phyloP scores from a whole-genome alignment of 1,140 invertebrate species.

The Megathymus violae region DNA sequence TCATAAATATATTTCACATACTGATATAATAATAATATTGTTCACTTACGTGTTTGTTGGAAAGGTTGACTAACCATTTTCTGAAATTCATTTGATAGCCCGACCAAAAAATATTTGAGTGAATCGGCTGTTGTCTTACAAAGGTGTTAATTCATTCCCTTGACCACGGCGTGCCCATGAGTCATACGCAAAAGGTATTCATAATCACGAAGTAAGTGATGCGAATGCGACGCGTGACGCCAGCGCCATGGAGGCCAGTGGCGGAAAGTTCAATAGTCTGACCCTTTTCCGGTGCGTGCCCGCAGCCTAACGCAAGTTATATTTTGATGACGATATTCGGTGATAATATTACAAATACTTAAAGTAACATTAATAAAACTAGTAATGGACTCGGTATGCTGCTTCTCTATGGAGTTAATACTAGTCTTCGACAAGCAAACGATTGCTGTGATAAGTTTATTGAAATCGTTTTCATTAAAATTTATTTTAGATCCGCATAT shows the following conservation, averaged over 20 bases:
- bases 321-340: neutral
- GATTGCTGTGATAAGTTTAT: too few relatives aligned
- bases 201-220: constrained; percentile 39
- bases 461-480: too few relatives aligned
- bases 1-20: too few relatives aligned
- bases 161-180: constrained; percentile 24
- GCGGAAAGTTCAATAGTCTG: constrained; percentile 61
- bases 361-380: too few relatives aligned
- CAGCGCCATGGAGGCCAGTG: constrained; percentile 33
- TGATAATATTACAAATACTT: neutral
- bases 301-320: constrained; percentile 18
- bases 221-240: constrained; percentile 41
- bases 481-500: too few relatives aligned
- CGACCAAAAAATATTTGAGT: neutral
- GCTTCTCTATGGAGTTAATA: too few relatives aligned
- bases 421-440: too few relatives aligned
- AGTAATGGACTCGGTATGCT: too few relatives aligned
- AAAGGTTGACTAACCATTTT: too few relatives aligned
- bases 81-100: too few relatives aligned
- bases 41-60: too few relatives aligned
- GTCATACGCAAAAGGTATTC: constrained; percentile 38
- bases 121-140: neutral
- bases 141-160: constrained; percentile 1
- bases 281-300: constrained; percentile 65
- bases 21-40: too few relatives aligned